These are phyloP conservation scores for Leucopternis melanops DNA, from an alignment of 2,113 vertebrate species.

Conservation along the genomic window DNA sequence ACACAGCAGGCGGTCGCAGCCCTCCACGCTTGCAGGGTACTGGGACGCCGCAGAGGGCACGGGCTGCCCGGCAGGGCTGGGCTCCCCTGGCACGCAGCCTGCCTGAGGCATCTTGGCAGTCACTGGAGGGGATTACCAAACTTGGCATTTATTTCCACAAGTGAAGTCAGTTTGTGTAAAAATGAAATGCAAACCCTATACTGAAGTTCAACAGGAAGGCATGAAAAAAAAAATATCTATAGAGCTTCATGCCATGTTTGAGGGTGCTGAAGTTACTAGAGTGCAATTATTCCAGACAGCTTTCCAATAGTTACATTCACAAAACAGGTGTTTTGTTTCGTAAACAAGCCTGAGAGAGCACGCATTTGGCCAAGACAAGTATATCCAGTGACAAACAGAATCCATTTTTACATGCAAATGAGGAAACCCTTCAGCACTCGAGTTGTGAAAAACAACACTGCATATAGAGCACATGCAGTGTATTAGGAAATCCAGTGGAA, in stretches of 20 bases:
- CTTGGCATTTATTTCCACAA: background rate
- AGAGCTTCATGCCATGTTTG: background rate
- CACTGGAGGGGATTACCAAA: background rate
- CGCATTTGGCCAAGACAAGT: background rate
- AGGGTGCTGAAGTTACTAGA: background rate
- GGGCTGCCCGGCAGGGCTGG: background rate
- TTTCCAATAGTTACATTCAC: background rate
- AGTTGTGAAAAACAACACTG: background rate
- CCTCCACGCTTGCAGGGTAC: background rate
- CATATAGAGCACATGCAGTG: accelerated
- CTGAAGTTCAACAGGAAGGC: background rate
- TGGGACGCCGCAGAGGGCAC: background rate
- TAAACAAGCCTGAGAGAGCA: background rate
- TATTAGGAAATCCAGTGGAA: background rate
- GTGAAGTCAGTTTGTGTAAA: background rate
- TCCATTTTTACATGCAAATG: conserved; percentile 11
- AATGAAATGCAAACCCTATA: background rate
- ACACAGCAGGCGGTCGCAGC: background rate
- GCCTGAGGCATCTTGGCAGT: background rate
- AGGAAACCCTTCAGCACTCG: background rate
- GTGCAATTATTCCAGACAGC: background rate
- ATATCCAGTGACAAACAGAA: conserved; percentile 15
- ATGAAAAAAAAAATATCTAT: background rate
- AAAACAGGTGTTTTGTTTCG: conserved; percentile 22
- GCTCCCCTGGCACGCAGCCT: background rate